These are phyloP conservation scores for Myotis findleyi DNA, from an alignment of 2,797 vertebrate species.

Conservation along the genomic window DNA sequence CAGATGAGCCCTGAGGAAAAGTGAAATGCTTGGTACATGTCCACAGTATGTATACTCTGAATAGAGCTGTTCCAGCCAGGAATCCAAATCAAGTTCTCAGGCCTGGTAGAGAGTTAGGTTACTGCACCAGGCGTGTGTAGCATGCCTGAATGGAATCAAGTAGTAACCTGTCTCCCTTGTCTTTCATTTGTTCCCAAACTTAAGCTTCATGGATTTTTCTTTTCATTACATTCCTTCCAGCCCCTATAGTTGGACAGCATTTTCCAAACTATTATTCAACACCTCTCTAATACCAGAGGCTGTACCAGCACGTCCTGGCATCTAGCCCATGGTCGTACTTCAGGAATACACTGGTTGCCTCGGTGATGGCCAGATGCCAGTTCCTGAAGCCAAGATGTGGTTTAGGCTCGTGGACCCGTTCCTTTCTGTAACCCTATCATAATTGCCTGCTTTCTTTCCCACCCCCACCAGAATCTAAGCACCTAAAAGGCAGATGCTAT, in stretches of 20 bases:
- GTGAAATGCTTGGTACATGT: not conserved
- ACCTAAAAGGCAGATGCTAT: not conserved
- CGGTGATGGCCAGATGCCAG: slow-evolving; percentile 22
- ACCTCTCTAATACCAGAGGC: not conserved
- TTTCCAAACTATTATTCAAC: slow-evolving; percentile 38
- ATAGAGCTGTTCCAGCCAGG: not conserved
- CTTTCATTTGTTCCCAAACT: slow-evolving; percentile 20
- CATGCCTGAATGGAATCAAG: not conserved
- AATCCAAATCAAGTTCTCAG: not conserved
- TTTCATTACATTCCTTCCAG: not conserved
- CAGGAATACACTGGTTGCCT: slow-evolving; percentile 17
- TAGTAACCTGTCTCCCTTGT: not conserved
- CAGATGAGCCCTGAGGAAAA: not conserved
- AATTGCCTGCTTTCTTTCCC: not conserved
- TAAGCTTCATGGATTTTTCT: not conserved
- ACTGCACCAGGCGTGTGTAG: not conserved
- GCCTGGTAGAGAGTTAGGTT: not conserved
- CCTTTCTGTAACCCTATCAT: slow-evolving; percentile 16
- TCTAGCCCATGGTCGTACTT: not conserved
- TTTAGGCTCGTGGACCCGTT: not conserved
- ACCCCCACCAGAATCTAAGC: not conserved
- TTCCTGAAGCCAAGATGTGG: slow-evolving; percentile 46
- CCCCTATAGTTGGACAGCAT: not conserved
- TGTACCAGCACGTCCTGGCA: slow-evolving; percentile 12
- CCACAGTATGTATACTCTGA: not conserved